Evolutionary conservation across 2,797 vertebrate genomes (phyloP), one percentile per base, ranked within the genome.

Genomic region (Emys orbicularis): DNA sequence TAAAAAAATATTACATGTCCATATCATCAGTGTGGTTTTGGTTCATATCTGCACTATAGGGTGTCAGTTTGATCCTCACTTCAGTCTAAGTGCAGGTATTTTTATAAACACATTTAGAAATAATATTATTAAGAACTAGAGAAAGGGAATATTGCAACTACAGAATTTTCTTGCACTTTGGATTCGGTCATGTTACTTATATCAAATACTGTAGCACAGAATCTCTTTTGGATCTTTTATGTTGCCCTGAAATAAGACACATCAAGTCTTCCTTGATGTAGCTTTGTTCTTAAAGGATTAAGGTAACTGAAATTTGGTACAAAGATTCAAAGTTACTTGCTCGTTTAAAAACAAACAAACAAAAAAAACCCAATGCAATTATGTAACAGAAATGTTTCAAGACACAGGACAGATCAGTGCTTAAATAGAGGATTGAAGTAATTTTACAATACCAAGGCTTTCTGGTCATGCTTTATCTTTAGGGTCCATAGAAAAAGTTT

Each of bases 21-120:
- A 91, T 41, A 34, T 27, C 80, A 74, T 83, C 52, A 50, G 23
- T 86, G 47, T 92, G 85, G 59, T 53, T 94, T 90, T 41, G 8
- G 8, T 88, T 94, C 21, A 27, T 56, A 84, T 1, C 87, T 49
- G 49, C 4, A 34, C 82, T 29, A 11, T 68, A 77, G 80, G 52
- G 16, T 94, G 52, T 54, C 92, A 88, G 65, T 80, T 53, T 56
- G 25, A 87, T 68, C 79, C 44, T 31, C 34, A 57, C 2, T 44
- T 82, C 90, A 47, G 9, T 76, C 21, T 74, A 84, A 92, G 16
- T 37, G 50, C 25, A 94, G 52, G 10, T 50, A 52, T 91, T 93
- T 88, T 86, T 94, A 59, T 37, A 82, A 96, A 94, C 84, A 76
- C 7, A 88, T 54, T 87, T 54, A 89, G 31, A 77, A 92, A 86